Percentiles rank a stretch among this genome's conserved stretches.
Conservation (phyloP, 2,797 vertebrate species). For the Hyperoplus lanceolatus region DNA sequence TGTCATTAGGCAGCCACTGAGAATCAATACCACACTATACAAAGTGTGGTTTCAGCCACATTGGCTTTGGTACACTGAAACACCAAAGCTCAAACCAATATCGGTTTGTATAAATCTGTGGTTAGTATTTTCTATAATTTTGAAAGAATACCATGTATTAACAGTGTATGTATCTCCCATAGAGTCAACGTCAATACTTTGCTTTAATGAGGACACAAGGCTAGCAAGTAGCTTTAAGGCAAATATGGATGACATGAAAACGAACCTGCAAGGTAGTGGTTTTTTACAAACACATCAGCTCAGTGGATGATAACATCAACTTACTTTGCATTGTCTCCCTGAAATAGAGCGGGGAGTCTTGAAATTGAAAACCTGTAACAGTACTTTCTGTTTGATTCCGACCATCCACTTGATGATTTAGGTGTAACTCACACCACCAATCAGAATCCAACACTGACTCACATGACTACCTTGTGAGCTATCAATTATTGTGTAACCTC, state of each 20-base stretch:
- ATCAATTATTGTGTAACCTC: neutral
- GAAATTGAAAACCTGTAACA: conserved; percentile 1
- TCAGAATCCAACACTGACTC: conserved; percentile 21
- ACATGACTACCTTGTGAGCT: neutral
- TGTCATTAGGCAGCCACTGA: neutral
- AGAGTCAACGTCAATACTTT: neutral
- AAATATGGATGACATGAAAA: conserved; percentile 22
- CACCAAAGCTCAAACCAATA: neutral
- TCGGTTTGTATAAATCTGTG: neutral
- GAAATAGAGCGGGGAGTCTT: neutral
- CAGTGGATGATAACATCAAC: conserved; percentile 42
- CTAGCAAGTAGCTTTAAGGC: neutral
- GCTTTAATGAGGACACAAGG: neutral
- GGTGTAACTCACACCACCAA: conserved; percentile 7
- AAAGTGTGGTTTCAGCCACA: neutral
- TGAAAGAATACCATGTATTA: neutral
- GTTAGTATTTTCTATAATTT: neutral
- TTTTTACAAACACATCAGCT: conserved; percentile 34
- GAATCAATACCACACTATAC: neutral
- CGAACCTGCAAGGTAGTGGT: conserved; percentile 1
- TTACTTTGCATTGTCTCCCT: conserved; percentile 16
- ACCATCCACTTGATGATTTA: conserved; percentile 37
- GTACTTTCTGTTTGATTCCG: conserved; percentile 14
- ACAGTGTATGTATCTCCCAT: neutral
- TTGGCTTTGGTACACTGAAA: neutral